Evolutionary conservation across 2,888 invertebrate species (phyloP), one percentile per base, ranked within the genome.

Genomic region (Heliconius charithonia): DNA sequence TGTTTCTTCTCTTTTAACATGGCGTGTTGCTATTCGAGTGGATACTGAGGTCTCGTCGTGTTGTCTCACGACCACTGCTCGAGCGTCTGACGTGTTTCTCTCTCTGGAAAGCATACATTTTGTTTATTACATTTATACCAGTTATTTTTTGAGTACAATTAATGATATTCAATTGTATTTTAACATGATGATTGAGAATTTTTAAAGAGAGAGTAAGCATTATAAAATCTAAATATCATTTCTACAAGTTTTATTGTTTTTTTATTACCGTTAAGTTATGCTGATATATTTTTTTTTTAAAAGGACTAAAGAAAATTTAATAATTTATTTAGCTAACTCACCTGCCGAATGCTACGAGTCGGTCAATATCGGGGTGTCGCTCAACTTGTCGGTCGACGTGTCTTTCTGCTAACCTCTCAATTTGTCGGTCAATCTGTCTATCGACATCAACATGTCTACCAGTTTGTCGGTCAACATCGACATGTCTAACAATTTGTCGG

Each of bases 1-100:
- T 41, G 66, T 59, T 29, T 71, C 69, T 13, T 66, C 70, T 22
- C 76, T 81, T 59, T 81, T 81, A 65, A 86, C 86, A 19, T 86
- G 88, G 4, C 89, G 87, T 29, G 89, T 85, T 19, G 90, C 86
- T 79, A 85, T 83, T 66, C 90, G 81, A 3, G 86, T 87, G 92
- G 96, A 96, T 81, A 95, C 95, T 22, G 96, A 95, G 19, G 95
- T 96, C 69, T 95, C 95, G 84, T 93, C 92, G 81, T 91, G 91
- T 71, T 92, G 92, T 2, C 93, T 86, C 4, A 94, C 88, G 32
- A 91, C 88, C 0, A 91, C 92, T 12, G 92, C 93, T 80, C 93
- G 90, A 27, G 93, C 93, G 83, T 91, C 93, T 12, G 95, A 94
- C 9, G 95, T 93, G 85, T 95, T 94, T 70, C 94, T 92, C 81